Base-by-base conservation (phyloP, 2,797 vertebrate species). In the Anabas testudineus region DNA sequence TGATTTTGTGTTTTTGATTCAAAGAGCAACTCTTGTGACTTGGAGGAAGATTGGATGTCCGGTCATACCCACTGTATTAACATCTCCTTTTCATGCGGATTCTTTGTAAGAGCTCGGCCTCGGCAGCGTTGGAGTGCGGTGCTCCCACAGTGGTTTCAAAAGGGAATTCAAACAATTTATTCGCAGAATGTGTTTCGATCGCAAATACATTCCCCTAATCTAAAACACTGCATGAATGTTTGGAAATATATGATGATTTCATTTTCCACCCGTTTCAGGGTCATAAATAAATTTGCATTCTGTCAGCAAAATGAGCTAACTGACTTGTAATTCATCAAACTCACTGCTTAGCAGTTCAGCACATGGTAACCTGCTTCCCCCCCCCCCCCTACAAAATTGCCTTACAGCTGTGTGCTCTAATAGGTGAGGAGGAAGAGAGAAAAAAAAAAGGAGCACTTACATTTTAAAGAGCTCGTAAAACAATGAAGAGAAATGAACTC, bases 281-380 rank as follows among this genome's bases (percentile, higher is more conserved):
- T 91, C 85, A 88, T 92, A 91, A 91, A 92, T 91, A 90, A 74
- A 92, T 92, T 90, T 91, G 70, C 89, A 92, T 92, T 86, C 74
- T 46, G 84, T 81, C 83, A 86, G 84, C 73, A 83, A 67, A 88
- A 87, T 60, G 70, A 59, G 80, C 84, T 87, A 86, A 87, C 66
- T 87, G 85, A 86, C 82, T 88, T 84, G 76, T 83, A 90, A 91
- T 90, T 89, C 64, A 87, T 91, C 80, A 88, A 86, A 86, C 66
- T 71, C 24, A 19, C 67, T 76, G 76, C 75, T 88, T 82, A 87
- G 67, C 73, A 84, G 84, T 90, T 88, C 84, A 86, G 81, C 78
- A 78, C 64, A 82, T 71, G 87, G 84, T 85, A 86, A 85, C 83
- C 65, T 64, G 46, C 2, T 1, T 19, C 9, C 7, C n/a, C n/a